phyloP scores from a whole-genome alignment of 2,113 vertebrate genomes.

The Oryzias celebensis region DNA sequence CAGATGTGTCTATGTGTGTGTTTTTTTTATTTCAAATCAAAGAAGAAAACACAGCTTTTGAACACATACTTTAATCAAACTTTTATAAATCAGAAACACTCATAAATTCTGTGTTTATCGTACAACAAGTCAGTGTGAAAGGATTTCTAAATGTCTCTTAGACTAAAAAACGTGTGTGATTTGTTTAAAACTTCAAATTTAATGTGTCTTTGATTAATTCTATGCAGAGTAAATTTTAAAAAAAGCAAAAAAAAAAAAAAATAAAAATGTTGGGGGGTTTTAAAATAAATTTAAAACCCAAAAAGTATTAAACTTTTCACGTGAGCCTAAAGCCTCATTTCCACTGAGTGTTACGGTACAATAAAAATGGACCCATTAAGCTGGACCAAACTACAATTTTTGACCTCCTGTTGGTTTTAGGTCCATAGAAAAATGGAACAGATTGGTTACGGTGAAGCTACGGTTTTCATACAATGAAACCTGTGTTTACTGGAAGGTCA shows the following conservation, averaged over 20 bases:
- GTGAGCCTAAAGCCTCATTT: constrained; percentile 23
- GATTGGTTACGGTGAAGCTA: no score
- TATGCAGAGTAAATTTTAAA: constrained; percentile 48
- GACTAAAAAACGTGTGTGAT: constrained; percentile 11
- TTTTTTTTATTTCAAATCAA: constrained; percentile 44
- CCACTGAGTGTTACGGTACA: no score
- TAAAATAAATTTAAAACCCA: neutral
- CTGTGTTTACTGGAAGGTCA: no score
- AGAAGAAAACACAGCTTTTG: constrained; percentile 12
- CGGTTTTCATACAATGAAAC: no score
- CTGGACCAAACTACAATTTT: no score
- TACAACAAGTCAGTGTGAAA: neutral
- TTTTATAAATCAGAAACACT: constrained; percentile 19
- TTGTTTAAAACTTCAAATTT: constrained; percentile 22
- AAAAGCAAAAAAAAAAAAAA: constrained; percentile 39
- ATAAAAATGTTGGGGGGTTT: no score
- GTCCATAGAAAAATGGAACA: no score
- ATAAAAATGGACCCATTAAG: no score
- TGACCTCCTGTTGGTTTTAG: no score
- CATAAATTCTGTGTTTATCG: neutral
- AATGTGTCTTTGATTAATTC: constrained; percentile 25
- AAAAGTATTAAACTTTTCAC: constrained; percentile 46
- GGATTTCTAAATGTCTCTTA: neutral
- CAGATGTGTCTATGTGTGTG: constrained; percentile 81
- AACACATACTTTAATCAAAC: neutral